Base-by-base conservation (phyloP, 2,113 vertebrate species). In the Melanotaenia duboulayi region DNA sequence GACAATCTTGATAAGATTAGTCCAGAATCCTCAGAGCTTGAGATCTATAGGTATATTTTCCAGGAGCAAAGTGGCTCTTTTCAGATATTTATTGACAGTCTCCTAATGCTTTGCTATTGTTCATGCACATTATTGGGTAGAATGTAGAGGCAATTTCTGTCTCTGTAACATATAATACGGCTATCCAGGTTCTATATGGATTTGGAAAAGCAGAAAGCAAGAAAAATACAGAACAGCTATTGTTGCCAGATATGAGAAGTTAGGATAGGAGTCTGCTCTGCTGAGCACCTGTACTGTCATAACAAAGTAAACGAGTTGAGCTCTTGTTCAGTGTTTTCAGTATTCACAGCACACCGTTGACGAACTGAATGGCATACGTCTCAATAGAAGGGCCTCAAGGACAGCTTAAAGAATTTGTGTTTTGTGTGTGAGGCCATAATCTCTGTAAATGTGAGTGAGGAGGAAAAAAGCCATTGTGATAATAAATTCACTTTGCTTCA, bases 61-160 rank as follows among this genome's bases (percentile, higher is more conserved):
- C n/a, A 35, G 48, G n/a, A 61, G 76, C 39, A 76, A 89, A 84
- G 81, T 71, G 71, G 65, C 78, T 81, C 75, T 81, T 90, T 91
- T 83, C 64, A 78, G 56, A 87, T 86, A 90, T 90, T 89, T 89
- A 87, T 90, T 89, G 59, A 78, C 67, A 83, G 76, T 77, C 77
- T 73, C 67, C 76, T 82, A 82, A 89, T 89, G 84, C 82, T 89
- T 77, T 84, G 83, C 83, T 81, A 75, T 90, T 87, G 89, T 88
- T 84, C 77, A 65, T 74, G 73, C 78, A 82, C 82, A 84, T 88
- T 88, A 90, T 71, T 79, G 80, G 70, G 82, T 66, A 57, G 68
- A 75, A 74, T 76, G 68, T 86, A 82, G 78, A 84, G 80, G 64
- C 63, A 78, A 78, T 91, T 88, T 82, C 78, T 86, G 80, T 82